Percentiles rank a stretch among this genome's conserved stretches.
phyloP scores from a whole-genome alignment of 1,140 invertebrate species.

The Lordiphosa stackelbergi region DNA sequence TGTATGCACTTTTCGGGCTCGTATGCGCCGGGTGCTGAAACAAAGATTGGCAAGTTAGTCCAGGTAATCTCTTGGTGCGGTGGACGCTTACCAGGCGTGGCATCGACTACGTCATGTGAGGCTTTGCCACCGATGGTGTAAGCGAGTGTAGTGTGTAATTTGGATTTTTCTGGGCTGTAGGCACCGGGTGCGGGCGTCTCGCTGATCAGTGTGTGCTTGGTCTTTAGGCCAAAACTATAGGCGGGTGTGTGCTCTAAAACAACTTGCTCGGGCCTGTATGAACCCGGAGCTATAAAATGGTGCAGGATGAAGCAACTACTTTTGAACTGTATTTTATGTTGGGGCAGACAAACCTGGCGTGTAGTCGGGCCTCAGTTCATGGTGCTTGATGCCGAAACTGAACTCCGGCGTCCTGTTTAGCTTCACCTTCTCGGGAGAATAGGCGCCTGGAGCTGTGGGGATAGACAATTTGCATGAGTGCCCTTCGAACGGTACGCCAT shows the following conservation, averaged over 20 bases:
- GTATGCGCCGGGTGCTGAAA: conserved; percentile 85
- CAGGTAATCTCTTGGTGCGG: neutral
- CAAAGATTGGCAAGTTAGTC: conserved; percentile 3
- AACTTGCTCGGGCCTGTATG: conserved; percentile 82
- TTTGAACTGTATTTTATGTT: neutral
- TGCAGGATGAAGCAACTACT: conserved; percentile 72
- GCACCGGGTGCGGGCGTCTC: conserved; percentile 78
- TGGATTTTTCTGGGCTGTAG: conserved; percentile 79
- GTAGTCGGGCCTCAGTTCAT: conserved; percentile 82
- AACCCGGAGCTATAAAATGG: conserved; percentile 77
- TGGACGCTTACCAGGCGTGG: conserved; percentile 77
- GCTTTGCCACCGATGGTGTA: conserved; percentile 81
- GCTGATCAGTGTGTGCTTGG: conserved; percentile 75
- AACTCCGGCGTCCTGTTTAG: conserved; percentile 81
- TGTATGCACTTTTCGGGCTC: conserved; percentile 86
- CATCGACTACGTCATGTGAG: conserved; percentile 81
- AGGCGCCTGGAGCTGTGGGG: conserved; percentile 80
- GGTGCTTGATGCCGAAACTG: conserved; percentile 81
- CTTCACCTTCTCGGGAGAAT: conserved; percentile 82
- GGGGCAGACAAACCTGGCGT: conserved; percentile 81
- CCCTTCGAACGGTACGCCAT: neutral
- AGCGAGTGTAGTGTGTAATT: conserved; percentile 77
- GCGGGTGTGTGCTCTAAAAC: conserved; percentile 81
- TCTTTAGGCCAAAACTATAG: conserved; percentile 81
- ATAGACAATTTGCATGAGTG: conserved; percentile 21